Percentiles rank a stretch among this genome's conserved stretches.
phyloP scores from a whole-genome alignment of 2,797 vertebrate genomes.

The Darevskia mixta region DNA sequence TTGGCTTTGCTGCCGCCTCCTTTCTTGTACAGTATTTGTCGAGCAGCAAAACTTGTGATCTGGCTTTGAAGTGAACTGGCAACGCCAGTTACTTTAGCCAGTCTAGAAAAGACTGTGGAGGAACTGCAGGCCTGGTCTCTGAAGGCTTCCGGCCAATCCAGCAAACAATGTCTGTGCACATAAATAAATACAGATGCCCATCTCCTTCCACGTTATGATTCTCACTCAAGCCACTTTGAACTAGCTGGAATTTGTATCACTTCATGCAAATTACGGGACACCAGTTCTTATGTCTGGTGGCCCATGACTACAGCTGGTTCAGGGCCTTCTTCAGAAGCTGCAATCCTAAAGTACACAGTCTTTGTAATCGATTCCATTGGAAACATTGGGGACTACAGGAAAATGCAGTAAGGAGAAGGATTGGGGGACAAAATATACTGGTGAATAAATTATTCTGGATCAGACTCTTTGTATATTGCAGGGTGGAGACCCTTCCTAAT shows the following conservation, averaged over 20 bases:
- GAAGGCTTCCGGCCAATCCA: background rate
- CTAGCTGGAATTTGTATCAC: background rate
- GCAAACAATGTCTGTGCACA: background rate
- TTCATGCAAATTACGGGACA: background rate
- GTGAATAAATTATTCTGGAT: background rate
- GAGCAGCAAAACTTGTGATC: constrained; percentile 20
- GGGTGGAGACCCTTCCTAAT: background rate
- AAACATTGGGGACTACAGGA: background rate
- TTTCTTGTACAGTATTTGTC: background rate
- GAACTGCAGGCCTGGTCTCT: constrained; percentile 56
- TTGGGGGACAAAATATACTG: constrained; percentile 11
- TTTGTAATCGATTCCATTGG: constrained; percentile 9
- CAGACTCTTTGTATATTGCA: background rate
- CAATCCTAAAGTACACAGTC: background rate
- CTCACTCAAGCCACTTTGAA: background rate
- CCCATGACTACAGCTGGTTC: background rate
- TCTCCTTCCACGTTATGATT: background rate
- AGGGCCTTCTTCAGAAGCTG: background rate
- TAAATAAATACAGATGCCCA: background rate
- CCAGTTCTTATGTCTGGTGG: background rate
- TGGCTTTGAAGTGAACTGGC: constrained; percentile 16
- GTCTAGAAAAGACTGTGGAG: constrained; percentile 31
- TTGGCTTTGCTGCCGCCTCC: background rate
- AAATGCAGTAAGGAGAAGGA: background rate
- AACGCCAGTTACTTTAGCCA: background rate